Conservation (phyloP, 2,797 vertebrate species). For the Sebastes trivittatus region DNA sequence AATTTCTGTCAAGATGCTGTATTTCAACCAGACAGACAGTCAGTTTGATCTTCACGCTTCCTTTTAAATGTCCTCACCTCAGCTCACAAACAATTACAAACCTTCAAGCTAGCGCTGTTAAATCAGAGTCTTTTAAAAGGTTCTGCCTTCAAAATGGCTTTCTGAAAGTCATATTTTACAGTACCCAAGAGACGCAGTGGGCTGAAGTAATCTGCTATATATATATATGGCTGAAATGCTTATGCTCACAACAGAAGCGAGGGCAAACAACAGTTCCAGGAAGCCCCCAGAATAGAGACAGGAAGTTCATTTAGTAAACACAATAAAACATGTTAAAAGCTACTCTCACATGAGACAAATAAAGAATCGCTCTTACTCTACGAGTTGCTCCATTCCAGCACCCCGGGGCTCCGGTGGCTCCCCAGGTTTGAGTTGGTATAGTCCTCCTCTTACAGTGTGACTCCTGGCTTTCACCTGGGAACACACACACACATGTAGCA, state of each 20-base stretch:
- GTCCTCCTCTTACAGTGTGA: conserved; percentile 28
- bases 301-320: conserved; percentile 70
- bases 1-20: conserved; percentile 18
- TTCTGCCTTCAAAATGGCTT: background rate
- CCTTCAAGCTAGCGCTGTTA: background rate
- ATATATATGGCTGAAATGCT: conserved; percentile 9
- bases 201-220: background rate
- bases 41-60: background rate
- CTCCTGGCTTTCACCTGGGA: conserved; percentile 31
- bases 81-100: background rate
- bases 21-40: conserved; percentile 1
- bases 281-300: conserved; percentile 70
- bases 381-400: conserved; percentile 78
- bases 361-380: conserved; percentile 71
- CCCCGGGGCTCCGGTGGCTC: conserved; percentile 44
- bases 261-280: conserved; percentile 72
- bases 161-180: conserved; percentile 7
- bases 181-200: background rate
- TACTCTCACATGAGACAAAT: conserved; percentile 17
- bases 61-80: background rate
- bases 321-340: conserved; percentile 56
- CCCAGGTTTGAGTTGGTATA: conserved; percentile 36
- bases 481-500: conserved; percentile 33
- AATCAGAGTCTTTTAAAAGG: conserved; percentile 4
- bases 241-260: conserved; percentile 23